Base-by-base conservation (phyloP, 2,888 invertebrate genomes). In the Acrobasis repandana region DNA sequence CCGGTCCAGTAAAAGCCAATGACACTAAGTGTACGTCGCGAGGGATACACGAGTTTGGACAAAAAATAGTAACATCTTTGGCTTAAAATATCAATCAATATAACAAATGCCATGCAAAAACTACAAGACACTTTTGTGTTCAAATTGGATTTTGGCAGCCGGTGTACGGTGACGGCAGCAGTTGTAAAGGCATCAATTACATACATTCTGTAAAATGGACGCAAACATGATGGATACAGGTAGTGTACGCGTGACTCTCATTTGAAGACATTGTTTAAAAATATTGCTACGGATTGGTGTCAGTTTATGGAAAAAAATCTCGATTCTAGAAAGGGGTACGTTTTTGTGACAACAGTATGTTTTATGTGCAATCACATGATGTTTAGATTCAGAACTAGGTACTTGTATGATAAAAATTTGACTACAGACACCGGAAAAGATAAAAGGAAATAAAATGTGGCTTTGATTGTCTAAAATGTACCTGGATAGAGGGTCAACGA, bases 401-500 rank as follows among this genome's bases (percentile, higher is more conserved):
- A 20, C 0, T 28, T 28, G 4, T 28, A 28, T 28, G 28, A 5
- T 28, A 4, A 28, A 28, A 28, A 28, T 28, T 28, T 28, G 28
- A 28, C 28, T 28, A 28, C 6, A 28, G 28, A 28, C 28, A 28
- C 6, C 28, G 28, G 28, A 8, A 28, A 28, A 28, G 2, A 28
- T 28, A 28, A 28, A 28, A 8, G 8, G 6, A 28, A 28, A 6
- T 28, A 28, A 28, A 2, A 28, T 6, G 28, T 28, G 28, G 28
- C 28, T 28, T 28, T 28, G 28, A 28, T 28, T 28, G 2, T 28
- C 2, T 28, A 28, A 50, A 43, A 72, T 89, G 85, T 88, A 97
- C 95, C 97, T 96, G 70, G 97, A 96, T 3, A 98, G 93, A 2
- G 98, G 97, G 90, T 99, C 98, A 58, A 99, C 95, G 66, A 98